Base-by-base conservation (phyloP, 2,888 invertebrate species). In the Theretra japonica region DNA sequence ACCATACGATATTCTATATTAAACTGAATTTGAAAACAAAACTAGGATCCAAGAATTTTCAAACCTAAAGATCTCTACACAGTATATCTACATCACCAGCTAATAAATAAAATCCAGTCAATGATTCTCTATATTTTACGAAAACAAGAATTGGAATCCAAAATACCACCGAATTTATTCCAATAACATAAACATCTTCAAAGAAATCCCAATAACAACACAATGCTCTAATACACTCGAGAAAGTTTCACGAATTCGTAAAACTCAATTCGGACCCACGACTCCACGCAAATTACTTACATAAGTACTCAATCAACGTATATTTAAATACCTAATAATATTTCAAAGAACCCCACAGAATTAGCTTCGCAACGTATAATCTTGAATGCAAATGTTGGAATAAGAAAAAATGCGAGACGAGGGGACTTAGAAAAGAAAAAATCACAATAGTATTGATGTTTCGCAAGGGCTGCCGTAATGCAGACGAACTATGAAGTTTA, bases 351-450 rank as follows among this genome's bases (percentile, higher is more conserved):
- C 82, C 82, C 77, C 75, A 76, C 75, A 72, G 82, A 86, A 86
- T 86, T 86, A 87, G 82, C 77, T 75, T 74, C 76, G 76, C 69
- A 77, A 73, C 75, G 77, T 82, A 81, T 84, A 87, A 87, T 87
- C 82, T 81, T 72, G 70, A 83, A 88, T 86, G 87, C 83, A 86
- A 87, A 88, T 88, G 83, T 75, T 73, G 28, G n/a, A 79, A 78
- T 79, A 75, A 78, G 75, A 79, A 81, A 79, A 80, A 30, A 56
- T 30, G 8, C 60, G 60, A 76, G 77, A 74, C 69, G 74, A 75
- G 75, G 77, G 75, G 73, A 74, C 72, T 72, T 71, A 74, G 72
- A 75, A 76, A 75, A 74, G 72, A 74, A 76, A 77, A 74, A 75
- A 77, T 71, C 70, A 77, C 77, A 78, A 77, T 77, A 71, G 72